phyloP scores from a whole-genome alignment of 1,140 invertebrate species.

The Macrobrachium nipponense region DNA sequence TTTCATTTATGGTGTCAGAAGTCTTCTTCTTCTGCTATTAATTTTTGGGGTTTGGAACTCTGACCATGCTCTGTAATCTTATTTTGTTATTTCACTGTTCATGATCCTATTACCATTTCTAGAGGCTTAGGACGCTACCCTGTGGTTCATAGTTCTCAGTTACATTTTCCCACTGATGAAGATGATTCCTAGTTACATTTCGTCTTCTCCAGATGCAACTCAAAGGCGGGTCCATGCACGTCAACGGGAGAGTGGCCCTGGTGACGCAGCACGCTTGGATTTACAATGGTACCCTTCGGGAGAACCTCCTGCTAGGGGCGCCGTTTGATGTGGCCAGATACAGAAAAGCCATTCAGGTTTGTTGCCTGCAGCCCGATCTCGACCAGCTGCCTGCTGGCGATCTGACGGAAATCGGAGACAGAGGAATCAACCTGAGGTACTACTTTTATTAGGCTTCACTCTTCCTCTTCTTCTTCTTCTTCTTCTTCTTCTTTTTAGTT shows the following conservation, averaged over 20 bases:
- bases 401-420: constrained; percentile 69
- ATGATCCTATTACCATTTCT: too few species aligned
- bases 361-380: constrained; percentile 68
- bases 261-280: constrained; percentile 76
- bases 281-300: constrained; percentile 71
- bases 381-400: constrained; percentile 68
- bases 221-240: constrained; percentile 65
- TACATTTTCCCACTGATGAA: too few species aligned
- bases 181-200: too few species aligned
- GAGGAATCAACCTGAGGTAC: constrained; percentile 65
- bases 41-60: too few species aligned
- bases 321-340: constrained; percentile 70
- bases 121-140: too few species aligned
- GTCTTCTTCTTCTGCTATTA: too few species aligned
- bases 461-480: too few species aligned
- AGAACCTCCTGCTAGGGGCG: constrained; percentile 77
- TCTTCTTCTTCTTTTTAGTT: too few species aligned
- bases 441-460: not conserved
- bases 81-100: too few species aligned
- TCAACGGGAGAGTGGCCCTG: constrained; percentile 69
- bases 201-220: constrained; percentile 36
- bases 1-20: too few species aligned
- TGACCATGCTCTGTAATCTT: too few species aligned
- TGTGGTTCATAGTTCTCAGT: too few species aligned
- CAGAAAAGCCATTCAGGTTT: constrained; percentile 70